Evolutionary conservation across 2,888 invertebrate genomes (phyloP).

Genomic region (Leucophora obtusa): DNA sequence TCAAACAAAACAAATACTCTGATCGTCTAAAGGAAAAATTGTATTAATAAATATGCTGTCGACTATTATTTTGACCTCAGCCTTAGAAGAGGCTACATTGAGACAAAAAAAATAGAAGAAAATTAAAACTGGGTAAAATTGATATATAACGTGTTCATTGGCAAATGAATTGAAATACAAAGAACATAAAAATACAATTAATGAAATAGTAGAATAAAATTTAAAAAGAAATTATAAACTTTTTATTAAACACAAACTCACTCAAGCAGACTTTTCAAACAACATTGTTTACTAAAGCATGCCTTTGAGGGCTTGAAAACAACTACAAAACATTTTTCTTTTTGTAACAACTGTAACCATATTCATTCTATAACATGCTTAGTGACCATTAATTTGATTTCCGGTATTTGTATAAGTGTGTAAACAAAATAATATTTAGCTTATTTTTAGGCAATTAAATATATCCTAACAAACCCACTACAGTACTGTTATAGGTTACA

Average conservation of each 20-base stretch:
- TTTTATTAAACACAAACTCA: not conserved
- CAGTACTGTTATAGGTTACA: not conserved
- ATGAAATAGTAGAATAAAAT: too few species aligned
- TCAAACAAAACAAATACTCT: slow-evolving; percentile 4
- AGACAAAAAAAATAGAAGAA: not conserved
- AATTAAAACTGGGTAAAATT: slow-evolving; percentile 15
- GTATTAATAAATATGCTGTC: slow-evolving; percentile 12
- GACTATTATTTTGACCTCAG: not conserved
- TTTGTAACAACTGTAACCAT: too few species aligned
- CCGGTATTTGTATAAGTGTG: too few species aligned
- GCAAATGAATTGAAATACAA: slow-evolving; percentile 18
- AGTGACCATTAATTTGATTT: too few species aligned
- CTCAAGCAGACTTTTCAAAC: not conserved
- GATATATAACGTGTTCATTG: slow-evolving; percentile 31
- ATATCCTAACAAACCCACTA: not conserved
- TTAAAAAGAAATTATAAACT: not conserved
- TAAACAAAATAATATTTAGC: not conserved
- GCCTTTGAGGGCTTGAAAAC: not conserved
- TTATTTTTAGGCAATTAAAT: not conserved
- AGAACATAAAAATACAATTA: not conserved
- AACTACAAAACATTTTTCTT: not conserved
- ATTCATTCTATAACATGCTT: too few species aligned
- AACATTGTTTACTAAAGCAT: not conserved
- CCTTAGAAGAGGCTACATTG: not conserved
- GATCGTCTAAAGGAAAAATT: not conserved